A percentile compares a stretch with the other conserved stretches of the same genome.
These are phyloP conservation scores for Limanda limanda DNA, from an alignment of 2,113 vertebrate genomes.

Conservation along the genomic window DNA sequence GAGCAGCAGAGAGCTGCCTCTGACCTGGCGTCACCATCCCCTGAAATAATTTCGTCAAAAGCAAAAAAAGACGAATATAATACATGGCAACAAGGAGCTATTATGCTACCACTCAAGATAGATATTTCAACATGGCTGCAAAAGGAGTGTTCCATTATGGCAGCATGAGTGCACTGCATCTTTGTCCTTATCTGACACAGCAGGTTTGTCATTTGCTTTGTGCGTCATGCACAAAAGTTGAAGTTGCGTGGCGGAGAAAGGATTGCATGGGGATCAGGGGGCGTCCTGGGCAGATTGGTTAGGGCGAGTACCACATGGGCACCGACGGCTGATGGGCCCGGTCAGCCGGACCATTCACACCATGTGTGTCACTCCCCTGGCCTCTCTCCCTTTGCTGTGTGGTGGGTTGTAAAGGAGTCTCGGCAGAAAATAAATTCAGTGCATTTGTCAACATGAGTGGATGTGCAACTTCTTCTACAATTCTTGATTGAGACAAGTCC, in stretches of 20 bases:
- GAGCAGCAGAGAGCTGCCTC: no score
- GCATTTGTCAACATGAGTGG: slow-evolving; percentile 40
- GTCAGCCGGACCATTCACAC: no score
- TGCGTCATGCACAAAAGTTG: background rate
- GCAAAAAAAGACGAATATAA: slow-evolving; percentile 1
- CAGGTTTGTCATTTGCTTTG: slow-evolving; percentile 18
- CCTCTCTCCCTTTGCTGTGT: background rate
- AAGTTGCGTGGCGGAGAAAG: background rate
- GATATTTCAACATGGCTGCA: background rate
- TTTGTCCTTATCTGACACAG: slow-evolving; percentile 12
- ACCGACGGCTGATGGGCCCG: no score
- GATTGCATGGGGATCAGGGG: background rate
- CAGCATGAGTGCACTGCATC: slow-evolving; percentile 12
- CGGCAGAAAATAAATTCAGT: slow-evolving; percentile 18
- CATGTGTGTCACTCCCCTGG: no score
- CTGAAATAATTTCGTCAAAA: no score
- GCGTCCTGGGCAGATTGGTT: background rate
- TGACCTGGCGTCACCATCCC: no score
- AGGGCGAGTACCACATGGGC: background rate
- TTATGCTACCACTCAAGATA: slow-evolving; percentile 22
- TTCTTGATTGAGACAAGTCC: slow-evolving; percentile 35
- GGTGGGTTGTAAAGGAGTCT: no score
- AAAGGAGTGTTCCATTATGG: slow-evolving; percentile 10
- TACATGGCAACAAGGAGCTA: slow-evolving; percentile 4
- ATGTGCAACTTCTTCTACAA: slow-evolving; percentile 2